Conservation (phyloP, 2,113 vertebrate species). For the Galeopterus variegatus region DNA sequence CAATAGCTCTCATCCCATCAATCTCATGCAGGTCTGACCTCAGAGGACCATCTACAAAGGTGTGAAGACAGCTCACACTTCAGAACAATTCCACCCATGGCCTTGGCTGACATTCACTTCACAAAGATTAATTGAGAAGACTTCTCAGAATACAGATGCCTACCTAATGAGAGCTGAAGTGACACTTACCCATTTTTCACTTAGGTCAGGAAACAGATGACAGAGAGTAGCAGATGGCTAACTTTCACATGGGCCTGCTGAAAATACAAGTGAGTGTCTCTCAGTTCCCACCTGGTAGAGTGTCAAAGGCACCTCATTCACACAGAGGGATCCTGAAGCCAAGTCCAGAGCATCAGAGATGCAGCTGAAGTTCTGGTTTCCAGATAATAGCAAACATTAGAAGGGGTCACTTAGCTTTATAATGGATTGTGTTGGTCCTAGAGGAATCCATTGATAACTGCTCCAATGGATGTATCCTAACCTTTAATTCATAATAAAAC, state of each 20-base stretch:
- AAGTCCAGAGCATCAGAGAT: background rate
- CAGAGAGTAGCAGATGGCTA: slow-evolving; percentile 64
- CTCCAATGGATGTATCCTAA: background rate
- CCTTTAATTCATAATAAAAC: background rate
- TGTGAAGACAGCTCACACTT: slow-evolving; percentile 52
- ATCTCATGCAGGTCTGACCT: slow-evolving; percentile 66
- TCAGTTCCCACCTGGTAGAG: background rate
- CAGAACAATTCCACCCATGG: background rate
- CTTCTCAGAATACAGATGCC: slow-evolving; percentile 38
- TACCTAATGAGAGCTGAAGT: slow-evolving; percentile 36
- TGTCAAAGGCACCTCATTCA: background rate
- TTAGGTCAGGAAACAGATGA: slow-evolving; percentile 59
- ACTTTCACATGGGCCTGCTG: background rate
- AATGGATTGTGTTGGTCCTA: background rate
- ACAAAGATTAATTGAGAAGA: slow-evolving; percentile 78
- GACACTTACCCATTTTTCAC: slow-evolving; percentile 71
- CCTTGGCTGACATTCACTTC: background rate
- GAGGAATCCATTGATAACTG: background rate
- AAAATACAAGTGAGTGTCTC: background rate
- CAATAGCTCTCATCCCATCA: background rate
- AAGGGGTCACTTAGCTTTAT: background rate
- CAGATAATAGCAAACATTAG: background rate
- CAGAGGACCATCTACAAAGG: slow-evolving; percentile 59
- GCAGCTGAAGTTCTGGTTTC: background rate
- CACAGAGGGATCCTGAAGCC: background rate